Evolutionary conservation across 2,888 invertebrate species (phyloP).

Genomic region (Ochlodes sylvanus): DNA sequence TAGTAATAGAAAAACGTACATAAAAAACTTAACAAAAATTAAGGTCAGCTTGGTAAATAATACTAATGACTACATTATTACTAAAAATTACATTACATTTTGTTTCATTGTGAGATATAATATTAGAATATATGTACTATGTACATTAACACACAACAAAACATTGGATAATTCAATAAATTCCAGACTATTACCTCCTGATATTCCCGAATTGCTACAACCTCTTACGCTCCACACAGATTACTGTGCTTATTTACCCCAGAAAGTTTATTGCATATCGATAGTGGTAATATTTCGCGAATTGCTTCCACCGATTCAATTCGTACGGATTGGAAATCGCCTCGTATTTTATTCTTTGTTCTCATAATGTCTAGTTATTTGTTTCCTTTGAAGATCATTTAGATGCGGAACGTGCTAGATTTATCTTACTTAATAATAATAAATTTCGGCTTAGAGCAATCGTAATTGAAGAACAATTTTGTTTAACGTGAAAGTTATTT

Average conservation of each 20-base stretch:
- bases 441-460: not conserved
- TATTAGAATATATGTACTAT: no score
- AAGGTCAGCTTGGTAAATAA: no score
- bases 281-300: slow-evolving; percentile 46
- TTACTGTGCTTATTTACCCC: not conserved
- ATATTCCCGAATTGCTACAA: not conserved
- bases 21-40: no score
- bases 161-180: no score
- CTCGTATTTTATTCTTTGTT: slow-evolving; percentile 25
- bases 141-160: no score
- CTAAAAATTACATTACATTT: no score
- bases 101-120: no score
- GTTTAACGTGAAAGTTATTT: not conserved
- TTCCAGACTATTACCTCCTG: not conserved
- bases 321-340: slow-evolving; percentile 10
- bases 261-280: slow-evolving; percentile 35
- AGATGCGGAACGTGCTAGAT: slow-evolving; percentile 1
- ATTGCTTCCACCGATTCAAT: slow-evolving; percentile 39
- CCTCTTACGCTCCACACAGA: not conserved
- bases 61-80: no score
- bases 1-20: no score
- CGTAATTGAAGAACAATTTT: not conserved
- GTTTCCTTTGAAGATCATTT: slow-evolving; percentile 22
- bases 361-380: slow-evolving; percentile 27
- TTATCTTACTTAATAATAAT: slow-evolving; percentile 19